These are phyloP conservation scores for Eumacrocentrus americanus DNA, from an alignment of 2,888 invertebrate species.

Conservation along the genomic window DNA sequence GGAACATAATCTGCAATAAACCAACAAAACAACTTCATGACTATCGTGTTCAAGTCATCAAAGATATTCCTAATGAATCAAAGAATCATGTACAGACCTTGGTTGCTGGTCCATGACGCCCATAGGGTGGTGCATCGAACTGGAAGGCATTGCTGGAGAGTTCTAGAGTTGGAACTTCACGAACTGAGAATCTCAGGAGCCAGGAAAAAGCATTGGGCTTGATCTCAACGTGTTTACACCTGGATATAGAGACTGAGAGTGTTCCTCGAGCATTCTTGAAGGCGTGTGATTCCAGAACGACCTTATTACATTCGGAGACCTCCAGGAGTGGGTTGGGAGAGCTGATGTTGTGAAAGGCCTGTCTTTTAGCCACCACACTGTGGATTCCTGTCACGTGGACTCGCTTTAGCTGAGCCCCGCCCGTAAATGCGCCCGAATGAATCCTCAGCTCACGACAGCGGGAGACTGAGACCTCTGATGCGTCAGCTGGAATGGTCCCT, in stretches of 20 bases:
- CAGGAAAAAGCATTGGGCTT: conserved; percentile 72
- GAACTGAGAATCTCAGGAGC: conserved; percentile 68
- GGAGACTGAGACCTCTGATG: conserved; percentile 66
- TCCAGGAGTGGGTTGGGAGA: conserved; percentile 68
- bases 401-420: conserved; percentile 64
- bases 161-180: conserved; percentile 65
- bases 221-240: conserved; percentile 67
- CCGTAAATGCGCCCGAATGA: conserved; percentile 66
- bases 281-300: conserved; percentile 69
- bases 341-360: conserved; percentile 69
- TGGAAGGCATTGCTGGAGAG: conserved; percentile 70
- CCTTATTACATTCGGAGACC: conserved; percentile 66
- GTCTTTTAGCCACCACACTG: conserved; percentile 65
- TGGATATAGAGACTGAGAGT: conserved; percentile 67
- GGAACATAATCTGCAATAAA: conserved; percentile 69
- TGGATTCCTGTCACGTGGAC: conserved; percentile 65
- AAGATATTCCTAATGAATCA: no score
- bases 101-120: conserved; percentile 70
- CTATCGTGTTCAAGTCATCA: no score
- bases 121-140: conserved; percentile 66
- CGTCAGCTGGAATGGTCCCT: conserved; percentile 67
- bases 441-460: conserved; percentile 67
- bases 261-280: conserved; percentile 71
- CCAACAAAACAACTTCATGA: no score
- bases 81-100: no score